A percentile compares a stretch with the other conserved stretches of the same genome.
These are phyloP conservation scores for Medauroidea extradentata DNA, from an alignment of 1,140 invertebrate genomes.

Conservation along the genomic window DNA sequence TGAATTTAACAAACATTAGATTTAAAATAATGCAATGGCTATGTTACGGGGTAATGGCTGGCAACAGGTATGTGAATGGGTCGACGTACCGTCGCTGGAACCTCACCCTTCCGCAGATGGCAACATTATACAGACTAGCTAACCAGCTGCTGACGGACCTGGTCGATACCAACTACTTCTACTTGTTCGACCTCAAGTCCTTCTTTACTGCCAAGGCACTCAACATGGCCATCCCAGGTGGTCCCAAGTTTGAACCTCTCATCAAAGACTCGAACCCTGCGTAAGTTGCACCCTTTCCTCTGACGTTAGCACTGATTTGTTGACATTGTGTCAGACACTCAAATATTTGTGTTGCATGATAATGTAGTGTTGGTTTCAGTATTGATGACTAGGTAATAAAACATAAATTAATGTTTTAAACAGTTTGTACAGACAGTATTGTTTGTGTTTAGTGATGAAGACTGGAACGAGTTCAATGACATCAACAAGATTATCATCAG, in stretches of 20 bases:
- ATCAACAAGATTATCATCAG: slow-evolving; percentile 99
- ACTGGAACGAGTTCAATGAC: slow-evolving; percentile 99
- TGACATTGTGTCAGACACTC: too few relatives aligned
- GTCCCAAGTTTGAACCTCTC: slow-evolving; percentile 98
- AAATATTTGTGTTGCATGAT: too few relatives aligned
- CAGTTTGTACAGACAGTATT: slow-evolving; percentile 18
- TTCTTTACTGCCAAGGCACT: slow-evolving; percentile 99
- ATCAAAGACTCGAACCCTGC: slow-evolving; percentile 96
- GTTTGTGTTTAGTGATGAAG: slow-evolving; percentile 89
- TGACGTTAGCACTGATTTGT: too few relatives aligned
- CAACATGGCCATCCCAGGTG: slow-evolving; percentile 99
- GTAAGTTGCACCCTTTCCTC: too few relatives aligned
- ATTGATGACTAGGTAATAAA: too few relatives aligned
- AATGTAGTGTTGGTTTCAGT: too few relatives aligned
- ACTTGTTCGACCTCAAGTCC: slow-evolving; percentile 97
- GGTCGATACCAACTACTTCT: slow-evolving; percentile 98
- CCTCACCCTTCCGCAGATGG: slow-evolving; percentile 92
- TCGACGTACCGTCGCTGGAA: slow-evolving; percentile 96
- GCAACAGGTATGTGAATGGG: slow-evolving; percentile 86
- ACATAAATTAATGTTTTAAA: slow-evolving; percentile 12
- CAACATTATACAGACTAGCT: slow-evolving; percentile 93
- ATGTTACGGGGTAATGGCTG: too few relatives aligned
- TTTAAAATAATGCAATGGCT: too few relatives aligned
- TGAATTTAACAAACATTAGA: too few relatives aligned
- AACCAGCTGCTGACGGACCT: slow-evolving; percentile 98